Evolutionary conservation across 2,113 vertebrate species (phyloP).

Genomic region (Gracilinanus agilis): DNA sequence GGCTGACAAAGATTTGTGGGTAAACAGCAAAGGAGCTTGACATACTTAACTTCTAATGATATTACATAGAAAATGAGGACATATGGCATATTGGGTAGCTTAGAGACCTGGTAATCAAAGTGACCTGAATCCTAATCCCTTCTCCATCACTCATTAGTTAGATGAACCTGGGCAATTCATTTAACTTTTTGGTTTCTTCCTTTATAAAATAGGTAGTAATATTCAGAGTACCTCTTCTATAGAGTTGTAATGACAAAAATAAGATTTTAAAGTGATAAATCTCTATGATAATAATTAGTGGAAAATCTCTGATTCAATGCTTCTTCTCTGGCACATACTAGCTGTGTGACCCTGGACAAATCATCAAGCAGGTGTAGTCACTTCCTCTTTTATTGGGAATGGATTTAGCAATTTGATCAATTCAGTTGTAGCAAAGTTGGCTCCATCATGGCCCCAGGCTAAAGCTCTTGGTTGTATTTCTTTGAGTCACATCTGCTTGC

Average conservation of each 20-base stretch:
- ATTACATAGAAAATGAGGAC: background rate
- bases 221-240: background rate
- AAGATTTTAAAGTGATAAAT: background rate
- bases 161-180: background rate
- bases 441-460: background rate
- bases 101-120: background rate
- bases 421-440: background rate
- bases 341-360: background rate
- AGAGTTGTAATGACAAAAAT: background rate
- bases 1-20: background rate
- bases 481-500: constrained; percentile 20
- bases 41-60: background rate
- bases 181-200: background rate
- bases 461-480: background rate
- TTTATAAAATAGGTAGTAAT: background rate
- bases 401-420: background rate
- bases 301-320: background rate
- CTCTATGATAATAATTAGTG: background rate
- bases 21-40: background rate
- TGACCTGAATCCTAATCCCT: background rate
- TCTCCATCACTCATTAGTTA: background rate
- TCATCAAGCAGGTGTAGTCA: background rate
- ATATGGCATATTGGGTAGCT: background rate
- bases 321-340: background rate
- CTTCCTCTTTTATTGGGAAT: background rate